Base-by-base conservation (phyloP, 2,888 invertebrate genomes). In the Apodemia mormo region DNA sequence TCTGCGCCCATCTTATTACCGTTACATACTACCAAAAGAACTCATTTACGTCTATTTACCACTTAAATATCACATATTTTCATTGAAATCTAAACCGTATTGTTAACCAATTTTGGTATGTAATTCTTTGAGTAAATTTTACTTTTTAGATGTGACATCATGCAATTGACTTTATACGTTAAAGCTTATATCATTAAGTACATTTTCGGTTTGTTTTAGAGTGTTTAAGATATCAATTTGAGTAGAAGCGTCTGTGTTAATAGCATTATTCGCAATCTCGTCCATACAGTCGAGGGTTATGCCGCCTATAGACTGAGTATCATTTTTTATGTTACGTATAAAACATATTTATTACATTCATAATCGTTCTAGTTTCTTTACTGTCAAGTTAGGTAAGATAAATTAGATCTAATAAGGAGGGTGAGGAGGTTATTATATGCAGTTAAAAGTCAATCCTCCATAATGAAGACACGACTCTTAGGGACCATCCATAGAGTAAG, bases 251-350 rank as follows among this genome's bases (percentile, higher is more conserved):
- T 93, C 93, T 92, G 93, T 92, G 92, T 89, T 93, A 93, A 93
- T 93, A 93, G 93, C 91, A 92, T 93, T 93, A 93, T 90, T 87
- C 91, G 90, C 92, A 93, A 93, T 93, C 93, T 93, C 92, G 91
- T 92, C 92, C 90, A 92, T 92, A 93, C 93, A 93, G 86, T 90
- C 91, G 90, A 81, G 91, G 90, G 90, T 88, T 88, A 89, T 86
- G 88, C 86, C 87, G 86, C 85, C 88, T 87, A 88, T 85, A 83
- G 83, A 37, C 81, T 81, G 87, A 88, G 86, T 89, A 92, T 92
- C 86, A 90, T 90, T 92, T 92, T 92, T 92, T 93, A 92, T 92
- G 89, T 84, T 87, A 89, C 92, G 89, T 92, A 93, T 93, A 93
- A 93, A 93, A 92, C 93, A 92, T 93, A 93, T 92, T 93, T 93